Base-by-base conservation (phyloP, 2,888 invertebrate species). In the Pristionchus exspectatus region DNA sequence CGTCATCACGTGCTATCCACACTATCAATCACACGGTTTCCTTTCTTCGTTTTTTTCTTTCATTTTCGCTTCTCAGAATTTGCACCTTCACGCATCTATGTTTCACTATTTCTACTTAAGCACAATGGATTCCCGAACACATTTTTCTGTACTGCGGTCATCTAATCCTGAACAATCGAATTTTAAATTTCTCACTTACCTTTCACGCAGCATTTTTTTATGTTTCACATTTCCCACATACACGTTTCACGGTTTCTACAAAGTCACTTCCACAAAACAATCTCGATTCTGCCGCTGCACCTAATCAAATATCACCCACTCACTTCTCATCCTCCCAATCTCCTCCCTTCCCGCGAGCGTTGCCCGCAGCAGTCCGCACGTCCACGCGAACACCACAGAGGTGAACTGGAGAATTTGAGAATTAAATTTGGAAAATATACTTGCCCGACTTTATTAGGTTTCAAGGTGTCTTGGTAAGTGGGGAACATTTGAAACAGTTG, bases 351-450 rank as follows among this genome's bases (percentile, higher is more conserved):
- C 24, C 44, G 30, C 59, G 27, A 59, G 59, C 33, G 89, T 50
- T n/a, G 81, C 44, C 56, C 66, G 16, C 38, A 89, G 83, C n/a
- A n/a, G 27, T 5, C 81, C 88, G 33, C 77, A 77, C 38, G 88
- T 81, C 88, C 88, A 88, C 44, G 88, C 88, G 81, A 88, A 88
- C 10, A 88, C 88, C 24, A 88, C 81, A 16, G 56, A 56, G 21
- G 81, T 88, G 63, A 88, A 88, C 88, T 88, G 56, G 1, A 88
- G 33, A 1, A 27, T 27, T 24, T 24, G 2, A 66, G 66, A 27
- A 27, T 66, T 66, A 63, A 63, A 59, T 59, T 59, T 66, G 27
- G 66, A 27, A 66, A 66, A 3, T 59, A 21, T 24, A 59, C 1
- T 59, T 21, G 1, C 10, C 24, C 9, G n/a, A 66, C 27, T n/a